These are phyloP conservation scores for Gambusia holbrooki DNA, from an alignment of 2,113 vertebrate genomes.

Conservation along the genomic window DNA sequence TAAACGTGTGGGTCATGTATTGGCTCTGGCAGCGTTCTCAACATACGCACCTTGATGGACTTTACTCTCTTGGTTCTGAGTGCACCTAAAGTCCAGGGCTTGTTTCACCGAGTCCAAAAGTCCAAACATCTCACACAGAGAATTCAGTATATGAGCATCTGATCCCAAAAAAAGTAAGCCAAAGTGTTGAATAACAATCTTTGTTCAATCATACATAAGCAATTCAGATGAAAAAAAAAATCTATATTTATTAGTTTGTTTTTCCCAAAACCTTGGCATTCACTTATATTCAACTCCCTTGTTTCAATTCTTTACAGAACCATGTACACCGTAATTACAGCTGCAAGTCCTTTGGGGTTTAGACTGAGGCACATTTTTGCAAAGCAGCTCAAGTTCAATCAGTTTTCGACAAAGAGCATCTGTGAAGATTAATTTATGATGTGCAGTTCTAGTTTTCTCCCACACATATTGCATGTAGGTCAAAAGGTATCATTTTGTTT, in stretches of 20 bases:
- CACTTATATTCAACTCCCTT: no score
- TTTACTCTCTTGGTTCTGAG: slow-evolving; percentile 45
- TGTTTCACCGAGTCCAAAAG: slow-evolving; percentile 74
- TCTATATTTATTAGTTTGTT: background rate
- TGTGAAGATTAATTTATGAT: background rate
- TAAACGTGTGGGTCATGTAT: background rate
- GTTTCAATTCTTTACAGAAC: no score
- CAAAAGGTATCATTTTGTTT: background rate
- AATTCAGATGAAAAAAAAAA: background rate
- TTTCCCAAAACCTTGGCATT: background rate
- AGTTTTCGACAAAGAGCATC: background rate
- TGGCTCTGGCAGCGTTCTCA: slow-evolving; percentile 35
- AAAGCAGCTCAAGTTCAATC: background rate
- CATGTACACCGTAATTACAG: background rate
- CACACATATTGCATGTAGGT: background rate
- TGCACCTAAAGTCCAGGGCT: slow-evolving; percentile 55
- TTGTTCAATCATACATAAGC: background rate
- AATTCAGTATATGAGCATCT: slow-evolving; percentile 71
- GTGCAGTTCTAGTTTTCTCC: background rate
- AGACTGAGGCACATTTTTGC: background rate
- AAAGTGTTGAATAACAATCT: background rate
- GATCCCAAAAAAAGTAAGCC: slow-evolving; percentile 24
- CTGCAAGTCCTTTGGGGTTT: background rate
- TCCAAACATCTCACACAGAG: slow-evolving; percentile 75
- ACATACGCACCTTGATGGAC: slow-evolving; percentile 39